Evolutionary conservation across 1,140 invertebrate species (phyloP), one percentile per base, ranked within the genome.

Genomic region (Dufourea novaeangliae): DNA sequence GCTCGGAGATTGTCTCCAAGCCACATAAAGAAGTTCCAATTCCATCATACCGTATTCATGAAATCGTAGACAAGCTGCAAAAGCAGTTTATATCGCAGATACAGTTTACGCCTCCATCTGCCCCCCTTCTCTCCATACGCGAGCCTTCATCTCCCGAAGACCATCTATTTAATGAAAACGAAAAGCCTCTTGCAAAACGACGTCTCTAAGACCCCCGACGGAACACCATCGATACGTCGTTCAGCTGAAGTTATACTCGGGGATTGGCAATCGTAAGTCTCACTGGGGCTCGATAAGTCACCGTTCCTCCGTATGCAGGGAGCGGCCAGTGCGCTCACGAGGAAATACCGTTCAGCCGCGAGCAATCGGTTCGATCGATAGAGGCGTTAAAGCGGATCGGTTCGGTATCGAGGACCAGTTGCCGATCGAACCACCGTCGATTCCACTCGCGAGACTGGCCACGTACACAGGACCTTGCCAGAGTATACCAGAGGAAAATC

Each of bases 241-340:
- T n/a, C n/a, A n/a, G n/a, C n/a, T 0, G 64, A 52, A 44, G 69
- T 80, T 76, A n/a, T 56, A 39, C 34, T 50, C 25, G n/a, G 6
- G 50, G 41, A 27, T 69, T 57, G 70, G 46, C 22, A 50, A 75
- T 80, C 68, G 78, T 75, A 76, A 76, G 78, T 80, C 75, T 67
- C 27, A 75, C n/a, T n/a, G 57, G 41, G 52, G 41, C 20, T 62
- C 64, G 66, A 80, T 50, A 80, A 75, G 54, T 59, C 67, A 27
- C 32, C n/a, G 44, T 70, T 20, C 27, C 39, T 27, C n/a, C n/a
- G n/a, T n/a, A n/a, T n/a, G n/a, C n/a, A n/a, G n/a, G n/a, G n/a
- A n/a, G n/a, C n/a, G n/a, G n/a, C n/a, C n/a, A n/a, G n/a, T n/a
- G n/a, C n/a, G n/a, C n/a, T n/a, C n/a, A n/a, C n/a, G n/a, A n/a